Conservation (phyloP, 2,797 vertebrate genomes). For the Amblyraja radiata region DNA sequence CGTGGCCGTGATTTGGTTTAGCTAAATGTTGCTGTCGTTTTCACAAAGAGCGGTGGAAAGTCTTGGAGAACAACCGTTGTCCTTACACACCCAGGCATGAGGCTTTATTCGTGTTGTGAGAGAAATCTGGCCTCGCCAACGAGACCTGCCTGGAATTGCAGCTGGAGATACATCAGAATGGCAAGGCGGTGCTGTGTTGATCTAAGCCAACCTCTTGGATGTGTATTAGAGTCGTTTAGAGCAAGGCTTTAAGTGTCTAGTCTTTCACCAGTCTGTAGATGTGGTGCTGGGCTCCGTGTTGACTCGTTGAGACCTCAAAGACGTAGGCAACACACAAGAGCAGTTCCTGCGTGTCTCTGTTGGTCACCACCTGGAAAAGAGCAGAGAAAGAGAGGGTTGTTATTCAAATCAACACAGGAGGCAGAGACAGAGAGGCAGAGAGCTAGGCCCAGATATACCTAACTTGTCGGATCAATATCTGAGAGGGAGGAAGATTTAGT, state of each 20-base stretch:
- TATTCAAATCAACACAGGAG: slow-evolving; percentile 42
- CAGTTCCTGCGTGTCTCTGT: slow-evolving; percentile 82
- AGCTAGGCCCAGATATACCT: too few species aligned
- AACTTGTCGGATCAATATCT: too few species aligned
- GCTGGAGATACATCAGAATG: too few species aligned
- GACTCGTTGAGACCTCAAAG: slow-evolving; percentile 82
- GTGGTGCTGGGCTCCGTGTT: slow-evolving; percentile 83
- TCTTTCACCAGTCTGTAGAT: slow-evolving; percentile 86
- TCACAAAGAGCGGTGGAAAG: background rate
- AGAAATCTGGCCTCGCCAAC: slow-evolving; percentile 33
- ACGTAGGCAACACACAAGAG: slow-evolving; percentile 80
- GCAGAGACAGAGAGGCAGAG: background rate
- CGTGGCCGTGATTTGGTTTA: background rate
- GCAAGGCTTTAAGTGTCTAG: slow-evolving; percentile 52
- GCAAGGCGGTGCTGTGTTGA: too few species aligned
- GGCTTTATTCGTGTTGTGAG: background rate
- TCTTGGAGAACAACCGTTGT: background rate
- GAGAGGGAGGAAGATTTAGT: too few species aligned
- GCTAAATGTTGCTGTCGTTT: background rate
- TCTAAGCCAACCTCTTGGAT: background rate
- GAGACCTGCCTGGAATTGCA: slow-evolving; percentile 7
- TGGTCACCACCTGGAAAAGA: slow-evolving; percentile 71
- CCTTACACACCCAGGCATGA: background rate
- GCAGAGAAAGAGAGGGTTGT: background rate
- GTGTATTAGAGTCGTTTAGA: too few species aligned